A percentile compares a stretch with the other conserved stretches of the same genome.
phyloP scores from a whole-genome alignment of 2,888 invertebrate genomes.

The Rhodophaea formosa region DNA sequence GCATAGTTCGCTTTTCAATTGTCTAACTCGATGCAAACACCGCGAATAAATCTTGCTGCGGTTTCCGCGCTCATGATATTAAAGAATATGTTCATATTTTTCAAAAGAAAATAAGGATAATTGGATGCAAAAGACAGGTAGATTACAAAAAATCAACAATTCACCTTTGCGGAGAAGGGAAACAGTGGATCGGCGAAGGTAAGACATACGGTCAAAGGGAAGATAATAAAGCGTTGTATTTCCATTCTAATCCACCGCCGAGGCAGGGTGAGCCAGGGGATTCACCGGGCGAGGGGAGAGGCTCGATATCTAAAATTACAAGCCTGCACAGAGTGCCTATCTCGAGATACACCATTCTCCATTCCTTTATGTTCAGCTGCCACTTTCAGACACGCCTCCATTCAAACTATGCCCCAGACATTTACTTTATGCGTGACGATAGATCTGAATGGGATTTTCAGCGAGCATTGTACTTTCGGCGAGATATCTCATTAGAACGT shows the following conservation, averaged over 20 bases:
- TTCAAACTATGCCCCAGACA: conserved; percentile 66
- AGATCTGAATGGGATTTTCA: conserved; percentile 45
- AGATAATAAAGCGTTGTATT: conserved; percentile 77
- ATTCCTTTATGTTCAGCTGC: conserved; percentile 73
- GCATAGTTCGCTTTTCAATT: conserved; percentile 26
- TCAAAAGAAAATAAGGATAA: conserved; percentile 35
- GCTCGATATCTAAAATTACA: conserved; percentile 78
- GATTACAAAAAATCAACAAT: conserved; percentile 54
- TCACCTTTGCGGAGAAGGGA: conserved; percentile 50
- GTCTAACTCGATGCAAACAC: conserved; percentile 24
- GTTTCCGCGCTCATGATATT: conserved; percentile 1
- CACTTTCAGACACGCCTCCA: conserved; percentile 69
- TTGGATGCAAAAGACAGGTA: conserved; percentile 44
- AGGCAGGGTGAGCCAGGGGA: conserved; percentile 57
- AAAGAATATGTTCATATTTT: conserved; percentile 22
- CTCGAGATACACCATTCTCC: conserved; percentile 63
- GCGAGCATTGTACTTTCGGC: conserved; percentile 22
- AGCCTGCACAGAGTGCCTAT: conserved; percentile 73
- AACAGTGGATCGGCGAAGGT: conserved; percentile 57
- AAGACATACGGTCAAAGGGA: conserved; percentile 74
- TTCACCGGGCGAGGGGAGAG: conserved; percentile 49
- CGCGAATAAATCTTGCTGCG: conserved; percentile 5
- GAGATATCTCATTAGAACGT: conserved; percentile 15
- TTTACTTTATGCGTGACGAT: conserved; percentile 58
- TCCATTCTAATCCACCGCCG: conserved; percentile 72